These are phyloP conservation scores for Stomorhina lunata DNA, from an alignment of 2,888 invertebrate genomes.

Conservation along the genomic window DNA sequence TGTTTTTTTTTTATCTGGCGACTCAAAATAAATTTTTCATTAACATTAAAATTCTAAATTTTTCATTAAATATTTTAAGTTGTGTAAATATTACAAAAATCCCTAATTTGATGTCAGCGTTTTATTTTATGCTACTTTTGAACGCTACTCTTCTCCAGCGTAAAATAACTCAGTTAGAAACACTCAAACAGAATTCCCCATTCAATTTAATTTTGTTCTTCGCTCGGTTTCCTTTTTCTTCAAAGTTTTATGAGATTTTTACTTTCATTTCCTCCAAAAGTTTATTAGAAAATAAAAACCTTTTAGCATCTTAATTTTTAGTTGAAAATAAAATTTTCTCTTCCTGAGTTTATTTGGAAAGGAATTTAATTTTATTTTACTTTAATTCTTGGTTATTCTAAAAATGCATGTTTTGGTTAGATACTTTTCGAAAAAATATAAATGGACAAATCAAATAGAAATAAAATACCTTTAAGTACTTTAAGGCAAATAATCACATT, in stretches of 20 bases:
- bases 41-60: too few species aligned
- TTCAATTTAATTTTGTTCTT: constrained; percentile 30
- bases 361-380: constrained; percentile 40
- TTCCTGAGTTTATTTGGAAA: background rate
- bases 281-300: constrained; percentile 35
- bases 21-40: too few species aligned
- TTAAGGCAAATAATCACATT: too few species aligned
- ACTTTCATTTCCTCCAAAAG: constrained; percentile 42
- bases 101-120: too few species aligned
- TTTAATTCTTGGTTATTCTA: constrained; percentile 39
- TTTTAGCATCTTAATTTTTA: constrained; percentile 41
- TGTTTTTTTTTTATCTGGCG: too few species aligned
- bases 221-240: background rate
- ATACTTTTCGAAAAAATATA: background rate
- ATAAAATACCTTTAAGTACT: too few species aligned
- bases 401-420: background rate
- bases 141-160: too few species aligned
- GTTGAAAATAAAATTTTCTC: constrained; percentile 17
- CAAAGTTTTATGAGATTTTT: constrained; percentile 17
- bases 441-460: background rate
- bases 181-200: constrained; percentile 24
- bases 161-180: background rate
- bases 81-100: too few species aligned
- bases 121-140: too few species aligned
- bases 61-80: too few species aligned